Conservation (phyloP, 2,888 invertebrate genomes). For the Noctua pronuba region DNA sequence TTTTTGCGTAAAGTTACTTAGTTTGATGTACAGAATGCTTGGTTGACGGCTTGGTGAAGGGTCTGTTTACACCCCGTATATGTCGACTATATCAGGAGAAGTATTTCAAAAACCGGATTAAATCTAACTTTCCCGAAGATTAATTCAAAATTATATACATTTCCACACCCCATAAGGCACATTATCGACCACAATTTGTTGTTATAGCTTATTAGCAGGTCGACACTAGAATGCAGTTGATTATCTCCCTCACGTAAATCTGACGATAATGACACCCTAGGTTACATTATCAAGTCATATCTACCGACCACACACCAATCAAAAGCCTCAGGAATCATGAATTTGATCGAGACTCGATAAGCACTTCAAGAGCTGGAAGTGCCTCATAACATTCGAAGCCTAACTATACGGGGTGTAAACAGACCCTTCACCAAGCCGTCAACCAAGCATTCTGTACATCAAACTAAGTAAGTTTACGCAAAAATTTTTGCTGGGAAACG, state of each 20-base stretch:
- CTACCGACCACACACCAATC: not conserved
- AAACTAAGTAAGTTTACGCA: no score
- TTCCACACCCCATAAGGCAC: not conserved
- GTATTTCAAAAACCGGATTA: not conserved
- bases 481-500: no score
- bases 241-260: slow-evolving; percentile 8
- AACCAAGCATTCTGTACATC: no score
- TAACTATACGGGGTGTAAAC: no score
- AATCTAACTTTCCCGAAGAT: not conserved
- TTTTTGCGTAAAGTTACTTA: no score
- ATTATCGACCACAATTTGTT: slow-evolving; percentile 6
- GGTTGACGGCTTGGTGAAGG: no score
- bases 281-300: not conserved
- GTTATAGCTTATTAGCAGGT: not conserved
- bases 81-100: not conserved
- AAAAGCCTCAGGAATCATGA: slow-evolving; percentile 9
- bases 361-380: slow-evolving; percentile 23
- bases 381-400: slow-evolving; percentile 35
- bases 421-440: no score
- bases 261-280: not conserved
- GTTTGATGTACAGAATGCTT: no score
- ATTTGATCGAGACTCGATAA: slow-evolving; percentile 25
- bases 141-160: not conserved
- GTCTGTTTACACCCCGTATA: no score
- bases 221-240: not conserved